Percentiles rank a stretch among this genome's conserved stretches.
Conservation (phyloP, 2,797 vertebrate genomes). For the Gouania willdenowi region DNA sequence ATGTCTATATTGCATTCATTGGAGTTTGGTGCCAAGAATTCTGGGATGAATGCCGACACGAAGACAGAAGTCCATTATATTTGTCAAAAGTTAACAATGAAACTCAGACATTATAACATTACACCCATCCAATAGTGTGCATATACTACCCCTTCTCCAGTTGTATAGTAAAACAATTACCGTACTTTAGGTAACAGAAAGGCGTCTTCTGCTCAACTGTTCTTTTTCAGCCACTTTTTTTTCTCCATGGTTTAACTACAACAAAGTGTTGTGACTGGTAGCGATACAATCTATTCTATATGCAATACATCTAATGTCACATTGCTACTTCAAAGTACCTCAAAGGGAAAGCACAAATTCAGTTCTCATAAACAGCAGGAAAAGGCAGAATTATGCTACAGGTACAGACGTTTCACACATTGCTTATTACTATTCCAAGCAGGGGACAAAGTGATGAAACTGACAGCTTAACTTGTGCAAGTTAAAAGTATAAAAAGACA, state of each 20-base stretch:
- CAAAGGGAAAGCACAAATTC: constrained; percentile 16
- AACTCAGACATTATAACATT: too few relatives aligned
- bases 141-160: too few relatives aligned
- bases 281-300: too few relatives aligned
- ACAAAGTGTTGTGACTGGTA: constrained; percentile 32
- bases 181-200: constrained; percentile 26
- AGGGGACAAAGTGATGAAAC: constrained; percentile 47
- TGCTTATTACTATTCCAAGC: constrained; percentile 29
- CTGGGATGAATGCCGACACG: constrained; percentile 5
- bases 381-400: constrained; percentile 21
- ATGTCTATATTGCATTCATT: constrained; percentile 15
- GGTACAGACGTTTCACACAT: constrained; percentile 35
- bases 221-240: constrained; percentile 37
- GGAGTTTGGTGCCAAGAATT: constrained; percentile 9
- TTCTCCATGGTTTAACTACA: constrained; percentile 15
- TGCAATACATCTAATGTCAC: constrained; percentile 8
- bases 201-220: constrained; percentile 16
- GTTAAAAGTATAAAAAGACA: too few relatives aligned
- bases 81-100: constrained; percentile 10
- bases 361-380: constrained; percentile 10
- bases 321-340: constrained; percentile 25
- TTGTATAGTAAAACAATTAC: too few relatives aligned
- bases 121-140: too few relatives aligned
- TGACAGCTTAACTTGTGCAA: constrained; percentile 42
- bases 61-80: constrained; percentile 31